Percentiles rank a stretch among this genome's conserved stretches.
Evolutionary conservation across 2,113 vertebrate species (phyloP).

Genomic region (Leuciscus idus): DNA sequence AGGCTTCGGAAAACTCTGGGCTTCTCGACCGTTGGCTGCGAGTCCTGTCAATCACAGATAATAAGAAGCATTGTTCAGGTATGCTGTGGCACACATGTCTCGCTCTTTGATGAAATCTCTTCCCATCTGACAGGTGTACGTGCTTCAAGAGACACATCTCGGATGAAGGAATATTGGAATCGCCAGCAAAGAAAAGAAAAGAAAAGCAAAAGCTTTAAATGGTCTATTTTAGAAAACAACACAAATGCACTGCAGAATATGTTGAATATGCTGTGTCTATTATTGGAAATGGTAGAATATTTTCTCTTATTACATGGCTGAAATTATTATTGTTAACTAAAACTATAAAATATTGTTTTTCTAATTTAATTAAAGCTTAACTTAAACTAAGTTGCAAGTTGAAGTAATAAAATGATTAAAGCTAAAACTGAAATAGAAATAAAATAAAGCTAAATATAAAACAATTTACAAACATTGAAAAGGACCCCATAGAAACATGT

Average conservation of each 20-base stretch:
- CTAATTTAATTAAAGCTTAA: too few relatives aligned
- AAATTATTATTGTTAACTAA: neutral
- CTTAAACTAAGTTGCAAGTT: too few relatives aligned
- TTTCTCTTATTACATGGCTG: neutral
- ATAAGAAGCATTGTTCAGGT: neutral
- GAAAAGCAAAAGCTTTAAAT: neutral
- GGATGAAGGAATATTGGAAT: neutral
- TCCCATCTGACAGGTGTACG: neutral
- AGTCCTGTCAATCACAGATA: neutral
- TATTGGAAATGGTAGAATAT: too few relatives aligned
- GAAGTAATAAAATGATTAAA: too few relatives aligned
- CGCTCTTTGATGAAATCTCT: conserved; percentile 9
- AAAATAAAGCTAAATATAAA: neutral
- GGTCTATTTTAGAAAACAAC: neutral
- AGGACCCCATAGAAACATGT: too few relatives aligned
- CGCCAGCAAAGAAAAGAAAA: neutral
- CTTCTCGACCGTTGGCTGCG: neutral
- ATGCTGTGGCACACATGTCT: conserved; percentile 12
- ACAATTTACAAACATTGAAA: neutral
- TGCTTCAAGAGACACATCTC: neutral
- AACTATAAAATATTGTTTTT: neutral
- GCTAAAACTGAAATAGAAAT: too few relatives aligned
- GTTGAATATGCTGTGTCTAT: neutral
- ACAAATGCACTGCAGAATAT: neutral
- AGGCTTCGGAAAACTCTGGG: neutral